Percentiles rank a stretch among this genome's conserved stretches.
These are phyloP conservation scores for Gandaritis pyraliata DNA, from an alignment of 2,888 invertebrate genomes.

Conservation along the genomic window DNA sequence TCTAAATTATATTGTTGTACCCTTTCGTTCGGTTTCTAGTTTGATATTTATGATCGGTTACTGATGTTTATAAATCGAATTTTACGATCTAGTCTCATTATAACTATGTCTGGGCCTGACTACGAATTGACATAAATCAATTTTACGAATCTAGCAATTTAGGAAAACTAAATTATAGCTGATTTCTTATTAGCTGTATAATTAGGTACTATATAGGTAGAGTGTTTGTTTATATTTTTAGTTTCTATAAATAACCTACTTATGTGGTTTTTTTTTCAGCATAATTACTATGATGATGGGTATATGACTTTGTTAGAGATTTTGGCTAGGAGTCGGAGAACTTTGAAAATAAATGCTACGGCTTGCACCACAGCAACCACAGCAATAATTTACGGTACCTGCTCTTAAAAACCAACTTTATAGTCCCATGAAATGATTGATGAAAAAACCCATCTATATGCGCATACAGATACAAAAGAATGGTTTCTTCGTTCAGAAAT, in stretches of 20 bases:
- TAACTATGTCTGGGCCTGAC: slow-evolving; percentile 6
- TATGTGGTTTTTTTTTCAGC: too few species aligned
- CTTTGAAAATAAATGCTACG: too few species aligned
- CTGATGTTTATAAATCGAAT: slow-evolving; percentile 9
- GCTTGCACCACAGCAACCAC: background rate
- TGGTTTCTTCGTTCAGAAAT: slow-evolving; percentile 7
- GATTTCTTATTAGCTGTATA: too few species aligned
- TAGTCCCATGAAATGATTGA: slow-evolving; percentile 46
- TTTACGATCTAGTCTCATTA: slow-evolving; percentile 1
- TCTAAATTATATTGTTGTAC: slow-evolving; percentile 35
- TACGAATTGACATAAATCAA: background rate
- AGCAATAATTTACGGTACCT: background rate
- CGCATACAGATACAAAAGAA: slow-evolving; percentile 31
- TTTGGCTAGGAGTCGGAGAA: too few species aligned
- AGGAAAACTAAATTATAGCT: too few species aligned
- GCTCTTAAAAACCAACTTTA: background rate
- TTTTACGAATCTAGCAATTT: background rate
- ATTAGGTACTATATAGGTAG: too few species aligned
- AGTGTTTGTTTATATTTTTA: too few species aligned
- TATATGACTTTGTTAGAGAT: too few species aligned
- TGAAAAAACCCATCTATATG: slow-evolving; percentile 32
- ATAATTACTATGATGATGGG: too few species aligned
- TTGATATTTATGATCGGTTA: slow-evolving; percentile 9
- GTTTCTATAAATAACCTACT: too few species aligned
- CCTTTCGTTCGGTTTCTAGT: background rate